Percentiles rank a stretch among this genome's conserved stretches.
Conservation (phyloP, 2,113 vertebrate genomes). For the Eptesicus fuscus region DNA sequence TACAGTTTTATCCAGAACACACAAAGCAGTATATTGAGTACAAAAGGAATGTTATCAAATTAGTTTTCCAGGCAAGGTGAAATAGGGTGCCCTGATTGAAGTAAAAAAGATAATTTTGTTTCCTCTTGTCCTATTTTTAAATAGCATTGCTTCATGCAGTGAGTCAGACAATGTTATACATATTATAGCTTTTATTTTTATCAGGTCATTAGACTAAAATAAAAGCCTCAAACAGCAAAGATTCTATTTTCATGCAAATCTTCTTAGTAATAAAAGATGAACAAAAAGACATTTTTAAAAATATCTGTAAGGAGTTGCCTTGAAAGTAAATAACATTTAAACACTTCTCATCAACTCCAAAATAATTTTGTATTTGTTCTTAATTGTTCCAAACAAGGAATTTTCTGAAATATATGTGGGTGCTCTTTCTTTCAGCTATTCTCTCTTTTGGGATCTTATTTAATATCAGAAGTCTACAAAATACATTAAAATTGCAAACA, state of each 20-base stretch:
- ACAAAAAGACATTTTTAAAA: slow-evolving; percentile 38
- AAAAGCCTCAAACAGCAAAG: slow-evolving; percentile 48
- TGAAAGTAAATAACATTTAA: slow-evolving; percentile 59
- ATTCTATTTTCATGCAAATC: slow-evolving; percentile 69
- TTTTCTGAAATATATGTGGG: slow-evolving; percentile 10
- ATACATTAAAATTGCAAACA: slow-evolving; percentile 75
- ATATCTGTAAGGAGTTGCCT: neutral
- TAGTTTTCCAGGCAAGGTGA: slow-evolving; percentile 56
- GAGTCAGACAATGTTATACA: slow-evolving; percentile 70
- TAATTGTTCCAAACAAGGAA: slow-evolving; percentile 24
- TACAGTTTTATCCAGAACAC: slow-evolving; percentile 30
- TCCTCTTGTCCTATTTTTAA: slow-evolving; percentile 52
- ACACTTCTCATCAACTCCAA: slow-evolving; percentile 31
- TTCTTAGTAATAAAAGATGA: slow-evolving; percentile 59
- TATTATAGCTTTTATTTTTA: slow-evolving; percentile 72
- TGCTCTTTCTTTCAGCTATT: slow-evolving; percentile 30
- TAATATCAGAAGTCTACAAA: slow-evolving; percentile 73
- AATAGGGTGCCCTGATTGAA: slow-evolving; percentile 56
- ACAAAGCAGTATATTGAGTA: neutral
- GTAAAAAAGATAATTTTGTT: slow-evolving; percentile 47
- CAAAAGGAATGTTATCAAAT: slow-evolving; percentile 58
- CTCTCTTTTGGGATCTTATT: slow-evolving; percentile 47
- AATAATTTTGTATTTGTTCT: slow-evolving; percentile 42
- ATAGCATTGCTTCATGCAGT: slow-evolving; percentile 41
- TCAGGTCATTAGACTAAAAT: slow-evolving; percentile 62